These are phyloP conservation scores for Xestia xanthographa DNA, from an alignment of 2,888 invertebrate species.

Conservation along the genomic window DNA sequence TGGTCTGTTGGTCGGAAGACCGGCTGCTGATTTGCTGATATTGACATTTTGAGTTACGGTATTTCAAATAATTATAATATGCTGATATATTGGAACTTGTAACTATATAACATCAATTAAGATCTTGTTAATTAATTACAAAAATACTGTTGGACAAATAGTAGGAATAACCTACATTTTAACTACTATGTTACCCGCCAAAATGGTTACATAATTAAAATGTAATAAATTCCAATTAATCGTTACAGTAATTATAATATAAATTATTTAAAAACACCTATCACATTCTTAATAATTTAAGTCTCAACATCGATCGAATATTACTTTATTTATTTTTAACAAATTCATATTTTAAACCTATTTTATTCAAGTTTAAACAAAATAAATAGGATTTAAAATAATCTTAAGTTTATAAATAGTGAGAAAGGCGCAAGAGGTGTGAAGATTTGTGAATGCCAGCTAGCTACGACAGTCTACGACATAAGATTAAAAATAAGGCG, in stretches of 20 bases:
- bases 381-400: constrained; percentile 32
- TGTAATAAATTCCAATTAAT: constrained; percentile 72
- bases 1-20: constrained; percentile 55
- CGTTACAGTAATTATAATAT: constrained; percentile 69
- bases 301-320: constrained; percentile 83
- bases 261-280: constrained; percentile 81
- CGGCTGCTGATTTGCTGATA: constrained; percentile 43
- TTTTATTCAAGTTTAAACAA: constrained; percentile 37
- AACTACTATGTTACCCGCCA: constrained; percentile 65
- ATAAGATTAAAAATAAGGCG: constrained; percentile 18
- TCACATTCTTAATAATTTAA: constrained; percentile 80
- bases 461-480: constrained; percentile 29
- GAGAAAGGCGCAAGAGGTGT: constrained; percentile 41
- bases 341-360: constrained; percentile 62
- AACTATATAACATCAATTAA: constrained; percentile 60
- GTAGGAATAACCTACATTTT: constrained; percentile 78
- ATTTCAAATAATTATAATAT: not conserved
- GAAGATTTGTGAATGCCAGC: constrained; percentile 51
- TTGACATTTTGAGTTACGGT: constrained; percentile 8
- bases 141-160: constrained; percentile 78
- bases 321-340: constrained; percentile 71
- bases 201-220: constrained; percentile 68
- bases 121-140: constrained; percentile 73
- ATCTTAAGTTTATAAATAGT: constrained; percentile 42
- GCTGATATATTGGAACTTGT: constrained; percentile 53